Conservation (phyloP, 2,888 invertebrate species). For the Hirudinaria manillensis region DNA sequence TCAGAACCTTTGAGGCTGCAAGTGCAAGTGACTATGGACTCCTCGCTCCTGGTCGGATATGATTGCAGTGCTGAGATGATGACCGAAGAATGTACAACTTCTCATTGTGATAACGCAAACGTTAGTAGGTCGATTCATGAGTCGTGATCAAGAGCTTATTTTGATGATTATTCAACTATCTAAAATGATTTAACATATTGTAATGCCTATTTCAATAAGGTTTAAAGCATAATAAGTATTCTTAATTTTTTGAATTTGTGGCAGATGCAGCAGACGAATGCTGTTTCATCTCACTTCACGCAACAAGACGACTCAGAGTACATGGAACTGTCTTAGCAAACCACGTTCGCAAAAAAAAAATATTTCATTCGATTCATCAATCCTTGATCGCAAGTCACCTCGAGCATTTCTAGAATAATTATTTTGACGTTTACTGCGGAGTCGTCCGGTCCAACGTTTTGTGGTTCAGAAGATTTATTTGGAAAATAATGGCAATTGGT, state of each 20-base stretch:
- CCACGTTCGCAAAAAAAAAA: not conserved
- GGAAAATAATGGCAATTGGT: too few relatives aligned
- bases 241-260: not conserved
- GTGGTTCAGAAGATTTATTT: too few relatives aligned
- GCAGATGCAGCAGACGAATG: not conserved
- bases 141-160: not conserved
- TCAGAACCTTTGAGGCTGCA: not conserved
- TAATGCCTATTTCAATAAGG: not conserved
- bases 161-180: not conserved
- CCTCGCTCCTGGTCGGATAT: constrained; percentile 4
- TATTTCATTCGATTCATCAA: not conserved
- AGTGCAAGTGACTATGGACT: constrained; percentile 10
- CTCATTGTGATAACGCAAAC: not conserved
- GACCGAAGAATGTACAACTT: constrained; percentile 2
- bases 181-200: too few relatives aligned
- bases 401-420: too few relatives aligned
- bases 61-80: not conserved
- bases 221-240: not conserved
- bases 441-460: too few relatives aligned
- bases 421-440: too few relatives aligned
- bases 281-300: not conserved
- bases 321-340: constrained; percentile 30
- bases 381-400: not conserved
- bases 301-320: constrained; percentile 19
- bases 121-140: not conserved